These are phyloP conservation scores for Pagrus major DNA, from an alignment of 2,113 vertebrate species.

Conservation along the genomic window DNA sequence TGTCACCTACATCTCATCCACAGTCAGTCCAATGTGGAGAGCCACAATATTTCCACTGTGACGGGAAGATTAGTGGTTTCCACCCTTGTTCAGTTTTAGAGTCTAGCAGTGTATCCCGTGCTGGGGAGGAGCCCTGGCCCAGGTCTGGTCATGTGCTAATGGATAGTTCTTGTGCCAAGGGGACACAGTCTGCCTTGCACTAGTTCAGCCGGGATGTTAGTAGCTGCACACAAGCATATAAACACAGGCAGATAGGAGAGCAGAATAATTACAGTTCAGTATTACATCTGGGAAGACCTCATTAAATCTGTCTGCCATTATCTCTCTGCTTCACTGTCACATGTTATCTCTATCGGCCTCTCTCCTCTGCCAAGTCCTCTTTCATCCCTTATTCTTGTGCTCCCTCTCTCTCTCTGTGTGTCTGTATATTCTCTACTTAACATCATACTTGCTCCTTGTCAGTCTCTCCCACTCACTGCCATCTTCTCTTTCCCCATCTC, in stretches of 20 bases:
- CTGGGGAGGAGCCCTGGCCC: constrained; percentile 27
- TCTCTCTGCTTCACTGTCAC: constrained; percentile 64
- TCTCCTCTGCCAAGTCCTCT: constrained; percentile 44
- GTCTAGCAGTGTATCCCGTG: neutral
- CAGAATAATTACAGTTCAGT: constrained; percentile 71
- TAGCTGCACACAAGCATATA: constrained; percentile 44
- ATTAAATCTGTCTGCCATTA: constrained; percentile 75
- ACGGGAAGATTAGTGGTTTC: neutral
- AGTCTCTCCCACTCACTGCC: constrained; percentile 16
- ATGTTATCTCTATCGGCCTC: constrained; percentile 58
- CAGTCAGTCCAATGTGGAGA: neutral
- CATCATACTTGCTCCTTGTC: constrained; percentile 30
- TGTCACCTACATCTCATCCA: neutral
- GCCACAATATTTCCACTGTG: neutral
- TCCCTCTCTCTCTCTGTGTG: neutral
- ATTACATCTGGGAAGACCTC: constrained; percentile 71
- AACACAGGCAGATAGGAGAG: constrained; percentile 53
- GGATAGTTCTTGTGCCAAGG: constrained; percentile 46
- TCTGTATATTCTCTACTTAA: constrained; percentile 2
- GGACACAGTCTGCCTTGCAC: constrained; percentile 43
- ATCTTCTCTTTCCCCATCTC: constrained; percentile 5
- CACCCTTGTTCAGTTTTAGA: neutral
- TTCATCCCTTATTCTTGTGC: constrained; percentile 33
- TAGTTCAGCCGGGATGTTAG: constrained; percentile 43
- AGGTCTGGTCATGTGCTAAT: constrained; percentile 52